Evolutionary conservation across 1,140 invertebrate species (phyloP).

Genomic region (Drosophila simulans): DNA sequence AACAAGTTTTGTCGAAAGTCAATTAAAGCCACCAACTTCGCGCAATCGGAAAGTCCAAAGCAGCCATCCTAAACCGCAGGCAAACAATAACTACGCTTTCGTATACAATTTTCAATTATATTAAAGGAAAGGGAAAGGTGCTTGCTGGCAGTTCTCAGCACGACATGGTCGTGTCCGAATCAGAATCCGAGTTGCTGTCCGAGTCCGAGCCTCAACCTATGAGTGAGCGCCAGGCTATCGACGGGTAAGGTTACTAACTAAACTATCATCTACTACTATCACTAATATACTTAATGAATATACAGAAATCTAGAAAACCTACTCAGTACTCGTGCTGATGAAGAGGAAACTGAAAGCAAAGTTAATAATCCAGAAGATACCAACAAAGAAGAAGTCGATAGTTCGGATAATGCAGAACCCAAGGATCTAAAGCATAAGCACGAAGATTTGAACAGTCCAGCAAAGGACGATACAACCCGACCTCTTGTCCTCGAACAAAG

Average conservation of each 20-base stretch:
- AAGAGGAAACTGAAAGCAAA: not conserved
- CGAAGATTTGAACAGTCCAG: not conserved
- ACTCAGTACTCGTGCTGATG: not conserved
- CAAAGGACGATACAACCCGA: constrained; percentile 24
- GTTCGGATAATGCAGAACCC: not conserved
- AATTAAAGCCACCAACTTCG: constrained; percentile 8
- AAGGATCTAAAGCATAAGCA: not conserved
- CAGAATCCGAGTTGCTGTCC: constrained; percentile 22
- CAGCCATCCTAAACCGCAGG: constrained; percentile 9
- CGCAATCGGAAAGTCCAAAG: constrained; percentile 1
- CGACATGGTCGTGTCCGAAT: constrained; percentile 47
- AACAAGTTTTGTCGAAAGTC: not conserved
- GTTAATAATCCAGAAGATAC: not conserved
- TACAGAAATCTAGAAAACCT: not conserved
- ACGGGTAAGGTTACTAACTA: constrained; percentile 20
- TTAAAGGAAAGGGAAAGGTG: constrained; percentile 16
- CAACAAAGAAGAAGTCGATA: not conserved
- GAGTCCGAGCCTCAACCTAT: constrained; percentile 12
- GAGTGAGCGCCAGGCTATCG: constrained; percentile 15
- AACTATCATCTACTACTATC: not conserved
- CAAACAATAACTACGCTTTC: constrained; percentile 10
- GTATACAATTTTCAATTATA: constrained; percentile 18
- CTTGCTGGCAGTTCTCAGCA: constrained; percentile 32
- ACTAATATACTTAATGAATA: not conserved
- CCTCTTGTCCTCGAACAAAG: constrained; percentile 56